A percentile compares a stretch with the other conserved stretches of the same genome.
These are phyloP conservation scores for Phyllotis vaccarum DNA, from an alignment of 2,797 vertebrate species.

Conservation along the genomic window DNA sequence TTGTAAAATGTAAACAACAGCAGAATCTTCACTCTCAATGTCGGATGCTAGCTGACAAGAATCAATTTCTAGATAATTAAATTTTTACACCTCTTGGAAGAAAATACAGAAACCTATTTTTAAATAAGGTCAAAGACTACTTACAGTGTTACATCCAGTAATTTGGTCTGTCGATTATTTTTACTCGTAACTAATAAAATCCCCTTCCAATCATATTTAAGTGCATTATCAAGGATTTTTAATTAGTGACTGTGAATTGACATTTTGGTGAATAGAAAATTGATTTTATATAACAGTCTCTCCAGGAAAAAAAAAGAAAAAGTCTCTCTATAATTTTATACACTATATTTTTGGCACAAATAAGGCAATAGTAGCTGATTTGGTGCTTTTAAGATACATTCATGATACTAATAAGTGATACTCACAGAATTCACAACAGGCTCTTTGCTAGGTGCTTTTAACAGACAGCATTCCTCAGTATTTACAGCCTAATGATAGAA, in stretches of 20 bases:
- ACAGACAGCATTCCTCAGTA: background rate
- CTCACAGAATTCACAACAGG: background rate
- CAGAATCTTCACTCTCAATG: background rate
- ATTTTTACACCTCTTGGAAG: background rate
- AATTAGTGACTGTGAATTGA: background rate
- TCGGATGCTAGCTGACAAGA: conserved; percentile 30
- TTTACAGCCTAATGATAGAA: background rate
- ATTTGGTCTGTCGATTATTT: background rate
- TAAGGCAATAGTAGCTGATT: background rate
- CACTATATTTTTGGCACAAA: background rate
- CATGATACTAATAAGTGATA: background rate
- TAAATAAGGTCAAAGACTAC: background rate
- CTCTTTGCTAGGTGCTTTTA: background rate
- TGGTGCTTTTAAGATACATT: background rate
- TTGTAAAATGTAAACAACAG: conserved; percentile 16
- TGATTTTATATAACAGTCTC: background rate
- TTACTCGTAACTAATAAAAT: background rate
- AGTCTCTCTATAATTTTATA: background rate
- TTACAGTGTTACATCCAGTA: background rate
- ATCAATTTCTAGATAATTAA: background rate
- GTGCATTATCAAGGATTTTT: background rate
- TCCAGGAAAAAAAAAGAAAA: background rate
- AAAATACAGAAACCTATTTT: background rate
- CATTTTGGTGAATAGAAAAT: conserved; percentile 28
- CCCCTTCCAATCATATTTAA: background rate